These are phyloP conservation scores for Coluber constrictor DNA, from an alignment of 2,797 vertebrate species.

Conservation along the genomic window DNA sequence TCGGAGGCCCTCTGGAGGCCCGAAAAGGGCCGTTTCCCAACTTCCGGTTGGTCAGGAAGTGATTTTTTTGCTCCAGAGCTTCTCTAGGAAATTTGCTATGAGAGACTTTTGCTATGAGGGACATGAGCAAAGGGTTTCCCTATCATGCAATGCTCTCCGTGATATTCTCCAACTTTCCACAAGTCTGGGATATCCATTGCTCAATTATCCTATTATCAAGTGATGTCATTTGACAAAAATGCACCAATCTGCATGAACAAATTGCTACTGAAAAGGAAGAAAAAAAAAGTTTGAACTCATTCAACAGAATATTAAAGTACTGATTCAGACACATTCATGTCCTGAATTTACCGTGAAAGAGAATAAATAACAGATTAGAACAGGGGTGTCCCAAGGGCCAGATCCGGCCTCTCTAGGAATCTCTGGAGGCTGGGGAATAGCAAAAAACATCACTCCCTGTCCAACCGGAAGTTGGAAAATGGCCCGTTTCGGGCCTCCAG, in stretches of 20 bases:
- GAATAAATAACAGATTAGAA: not conserved
- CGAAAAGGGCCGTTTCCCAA: too few species aligned
- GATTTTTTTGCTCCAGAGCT: too few species aligned
- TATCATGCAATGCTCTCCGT: not conserved
- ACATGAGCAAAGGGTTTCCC: not conserved
- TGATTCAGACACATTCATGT: not conserved
- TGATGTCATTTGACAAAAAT: not conserved
- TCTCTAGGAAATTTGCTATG: too few species aligned
- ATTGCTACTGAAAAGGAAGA: not conserved
- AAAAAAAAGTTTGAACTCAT: not conserved
- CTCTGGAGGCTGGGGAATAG: too few species aligned
- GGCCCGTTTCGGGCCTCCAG: too few species aligned
- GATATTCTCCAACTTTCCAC: not conserved
- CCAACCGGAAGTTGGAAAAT: too few species aligned
- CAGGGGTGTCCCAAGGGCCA: too few species aligned
- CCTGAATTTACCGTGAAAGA: not conserved
- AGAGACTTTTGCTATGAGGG: not conserved
- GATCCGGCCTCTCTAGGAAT: too few species aligned
- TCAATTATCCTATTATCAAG: not conserved
- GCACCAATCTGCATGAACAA: not conserved
- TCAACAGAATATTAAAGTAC: not conserved
- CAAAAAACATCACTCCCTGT: too few species aligned
- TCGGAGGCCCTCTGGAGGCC: too few species aligned
- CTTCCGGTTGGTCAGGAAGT: too few species aligned
- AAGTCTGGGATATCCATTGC: not conserved